phyloP scores from a whole-genome alignment of 1,140 invertebrate species.

The Hydropsyche tenuis region DNA sequence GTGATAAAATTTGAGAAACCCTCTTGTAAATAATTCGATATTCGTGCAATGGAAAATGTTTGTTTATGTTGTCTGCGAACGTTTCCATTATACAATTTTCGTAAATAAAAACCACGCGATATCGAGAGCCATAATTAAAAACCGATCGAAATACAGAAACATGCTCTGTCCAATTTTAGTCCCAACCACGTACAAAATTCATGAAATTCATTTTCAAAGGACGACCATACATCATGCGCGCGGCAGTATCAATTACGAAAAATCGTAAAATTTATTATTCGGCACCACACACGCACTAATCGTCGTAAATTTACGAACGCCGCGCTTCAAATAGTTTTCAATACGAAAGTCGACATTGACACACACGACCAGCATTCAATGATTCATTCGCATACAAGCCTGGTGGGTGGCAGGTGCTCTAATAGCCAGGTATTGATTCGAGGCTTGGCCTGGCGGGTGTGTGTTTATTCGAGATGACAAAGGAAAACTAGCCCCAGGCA shows the following conservation, averaged over 20 bases:
- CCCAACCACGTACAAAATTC: too few relatives aligned
- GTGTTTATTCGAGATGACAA: conserved; percentile 27
- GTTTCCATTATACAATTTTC: not conserved
- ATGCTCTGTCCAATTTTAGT: too few relatives aligned
- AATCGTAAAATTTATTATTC: too few relatives aligned
- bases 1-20: conserved; percentile 15
- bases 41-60: not conserved
- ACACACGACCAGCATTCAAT: not conserved
- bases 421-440: conserved; percentile 16
- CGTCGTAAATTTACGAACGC: too few relatives aligned
- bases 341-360: not conserved
- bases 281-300: too few relatives aligned
- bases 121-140: not conserved
- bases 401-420: not conserved
- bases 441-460: conserved; percentile 18
- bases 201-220: too few relatives aligned
- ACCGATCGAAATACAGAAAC: too few relatives aligned
- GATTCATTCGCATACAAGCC: not conserved
- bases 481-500: not conserved
- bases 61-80: not conserved
- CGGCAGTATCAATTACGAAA: too few relatives aligned
- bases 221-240: too few relatives aligned
- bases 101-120: not conserved
- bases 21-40: not conserved
- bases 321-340: too few relatives aligned